Evolutionary conservation across 2,888 invertebrate species (phyloP), one percentile per base, ranked within the genome.

Genomic region (Harpagoxenus sublaevis): DNA sequence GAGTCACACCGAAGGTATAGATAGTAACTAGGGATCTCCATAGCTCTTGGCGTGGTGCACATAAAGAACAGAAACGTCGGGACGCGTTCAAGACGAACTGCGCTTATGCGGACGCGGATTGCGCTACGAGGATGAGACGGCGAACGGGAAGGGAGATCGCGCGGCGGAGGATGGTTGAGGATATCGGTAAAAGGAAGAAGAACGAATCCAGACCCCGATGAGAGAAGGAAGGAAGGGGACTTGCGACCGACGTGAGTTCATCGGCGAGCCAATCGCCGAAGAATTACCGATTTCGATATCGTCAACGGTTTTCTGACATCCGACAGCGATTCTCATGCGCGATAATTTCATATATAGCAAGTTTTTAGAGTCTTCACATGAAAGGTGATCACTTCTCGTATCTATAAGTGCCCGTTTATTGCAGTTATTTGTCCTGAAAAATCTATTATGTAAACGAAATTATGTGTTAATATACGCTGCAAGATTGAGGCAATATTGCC

Each of bases 31-130:
- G 89, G 89, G 86, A 90, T 91, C 88, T 88, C 92, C 91, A 92
- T 93, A 92, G 92, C 91, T 93, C 93, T 93, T 92, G 88, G 85
- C 89, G 85, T 85, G 87, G 89, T 60, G 89, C 90, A 93, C 92
- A 92, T 93, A 93, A 93, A 94, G 93, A 93, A 93, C 92, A 91
- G 92, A 90, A 92, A 93, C 91, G 92, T 89, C 92, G 88, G 92
- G 92, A 93, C 92, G 91, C 91, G 92, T 92, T 92, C 92, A 93
- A 94, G 93, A 94, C 92, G 93, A 91, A 94, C 93, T 92, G 92
- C 92, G 92, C 91, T 92, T 92, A 92, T 92, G 92, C 91, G 92
- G 89, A 89, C 63, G 82, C 79, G 63, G 73, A 70, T 62, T 63
- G 82, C 84, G 45, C 71, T 45, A 28, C 51, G 84, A 63, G 84